Evolutionary conservation across 2,113 vertebrate species (phyloP), one percentile per base, ranked within the genome.

Genomic region (Pangasianodon hypophthalmus): DNA sequence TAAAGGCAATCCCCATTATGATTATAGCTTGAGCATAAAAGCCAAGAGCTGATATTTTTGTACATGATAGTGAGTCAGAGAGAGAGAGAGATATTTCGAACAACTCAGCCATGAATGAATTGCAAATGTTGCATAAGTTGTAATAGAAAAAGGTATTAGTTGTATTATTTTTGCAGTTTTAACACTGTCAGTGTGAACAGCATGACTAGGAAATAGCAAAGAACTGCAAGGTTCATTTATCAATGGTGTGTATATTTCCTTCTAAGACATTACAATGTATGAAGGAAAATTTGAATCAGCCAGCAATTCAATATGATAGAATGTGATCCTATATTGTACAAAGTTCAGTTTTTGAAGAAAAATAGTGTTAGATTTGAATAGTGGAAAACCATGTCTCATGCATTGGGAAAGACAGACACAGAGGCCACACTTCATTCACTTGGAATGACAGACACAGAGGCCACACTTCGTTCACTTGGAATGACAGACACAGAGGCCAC

Each of bases 11-110:
- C 46, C 64, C 62, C 9, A 8, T 73, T 87, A 54, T 71, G 64
- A 86, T 73, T 71, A 87, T 73, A 56, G 85, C 85, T 75, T 87
- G 69, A 54, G 41, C 67, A 86, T 86, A 86, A 86, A 86, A 37
- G 32, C 67, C 69, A 41, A 84, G 56, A 60, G 82, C 37, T 84
- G 82, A 46, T 84, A 84, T 44, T 84, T 84, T 62, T 84, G 82
- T 60, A 84, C 56, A 62, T 46, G 56, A 84, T 46, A 84, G 58
- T 84, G 56, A 84, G 56, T 84, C 82, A 84, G 82, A 26, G 56
- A 62, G 24, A 62, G 18, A 37, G 52, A 83, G n/a, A 41, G 29
- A 54, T 6, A 79, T 82, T 82, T 82, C 0, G 7, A 62, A 84
- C 8, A 62, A 62, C 5, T 62, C 56, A 62, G 82, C 82, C 56